Base-by-base conservation (phyloP, 2,113 vertebrate genomes). In the Zosterops borbonicus region DNA sequence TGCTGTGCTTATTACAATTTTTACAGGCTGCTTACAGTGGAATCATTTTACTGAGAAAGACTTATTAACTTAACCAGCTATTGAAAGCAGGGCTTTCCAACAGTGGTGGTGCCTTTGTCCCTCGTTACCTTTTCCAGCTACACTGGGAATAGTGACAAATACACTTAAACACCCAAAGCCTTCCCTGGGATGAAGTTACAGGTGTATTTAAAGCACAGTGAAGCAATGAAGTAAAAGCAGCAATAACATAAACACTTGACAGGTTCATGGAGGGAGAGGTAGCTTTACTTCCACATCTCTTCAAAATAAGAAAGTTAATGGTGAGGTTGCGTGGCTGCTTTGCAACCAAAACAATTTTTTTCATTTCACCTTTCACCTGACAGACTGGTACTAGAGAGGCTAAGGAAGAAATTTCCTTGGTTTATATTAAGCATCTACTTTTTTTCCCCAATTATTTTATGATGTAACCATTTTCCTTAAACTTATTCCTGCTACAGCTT, bases 21-120 rank as follows among this genome's bases (percentile, higher is more conserved):
- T 92, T 92, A 95, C 84, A 93, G 93, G 87, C 68, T 97, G 82
- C 93, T 97, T 95, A 92, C 29, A 96, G 81, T 58, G 31, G 78
- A 94, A 94, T 91, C 77, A 95, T 97, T 94, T 93, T 80, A 92
- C 89, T 87, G 74, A 80, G 94, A 87, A 96, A 93, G 77, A 74
- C 47, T 95, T 87, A 98, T 98, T 97, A 95, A 96, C 97, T 95
- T 92, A 97, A 87, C 69, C 82, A 96, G 91, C 85, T 89, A 90
- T 21, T 82, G 82, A 90, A 95, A 94, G 47, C 39, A 86, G 67
- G 80, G 78, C 68, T 93, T 91, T 92, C 78, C 20, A 11, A 82
- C 82, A 96, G 71, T 60, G 80, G 84, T 90, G 96, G 83, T 12
- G n/a, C 41, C 42, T 93, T 83, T 94, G 87, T 94, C 78, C 63